Percentiles rank a stretch among this genome's conserved stretches.
Evolutionary conservation across 64 coral and sea anemone genomes (phyloP).

Genomic region (Astreopora myriophthalma): DNA sequence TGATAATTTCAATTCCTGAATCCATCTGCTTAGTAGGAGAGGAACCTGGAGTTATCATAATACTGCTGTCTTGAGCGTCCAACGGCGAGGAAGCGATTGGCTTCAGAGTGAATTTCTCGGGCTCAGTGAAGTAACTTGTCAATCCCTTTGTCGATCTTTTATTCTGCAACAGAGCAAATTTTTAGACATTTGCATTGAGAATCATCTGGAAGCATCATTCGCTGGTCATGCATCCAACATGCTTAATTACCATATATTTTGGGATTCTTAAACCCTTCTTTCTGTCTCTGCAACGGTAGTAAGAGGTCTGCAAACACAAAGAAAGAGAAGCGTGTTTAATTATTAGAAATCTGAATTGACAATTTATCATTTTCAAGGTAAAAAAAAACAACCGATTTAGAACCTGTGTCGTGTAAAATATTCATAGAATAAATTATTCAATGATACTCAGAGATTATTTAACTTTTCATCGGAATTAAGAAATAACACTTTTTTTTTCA

Average conservation of each 20-base stretch:
- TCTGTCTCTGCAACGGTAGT: constrained; percentile 85
- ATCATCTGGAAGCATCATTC: constrained; percentile 9
- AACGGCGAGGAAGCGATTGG: constrained; percentile 80
- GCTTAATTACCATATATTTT: constrained; percentile 84
- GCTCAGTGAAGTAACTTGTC: constrained; percentile 77
- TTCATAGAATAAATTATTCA: constrained; percentile 84
- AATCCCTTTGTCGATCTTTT: constrained; percentile 70
- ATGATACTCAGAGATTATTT: constrained; percentile 59
- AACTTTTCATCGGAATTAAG: constrained; percentile 6
- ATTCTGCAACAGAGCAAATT: constrained; percentile 79
- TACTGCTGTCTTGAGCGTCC: constrained; percentile 60
- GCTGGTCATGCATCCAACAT: not conserved
- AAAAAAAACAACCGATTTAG: constrained; percentile 24
- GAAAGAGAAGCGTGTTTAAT: constrained; percentile 18
- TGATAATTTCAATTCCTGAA: constrained; percentile 20
- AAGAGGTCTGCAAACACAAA: constrained; percentile 77
- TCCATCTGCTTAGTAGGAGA: constrained; percentile 94
- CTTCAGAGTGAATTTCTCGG: constrained; percentile 89
- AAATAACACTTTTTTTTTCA: constrained; percentile 46
- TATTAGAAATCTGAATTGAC: not conserved
- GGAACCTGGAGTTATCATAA: constrained; percentile 86
- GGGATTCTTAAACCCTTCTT: constrained; percentile 82
- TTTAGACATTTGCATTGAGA: constrained; percentile 16
- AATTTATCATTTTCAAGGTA: constrained; percentile 3
- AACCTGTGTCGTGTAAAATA: constrained; percentile 63